Conservation (phyloP, 2,888 invertebrate genomes). For the Pheosia gnoma region DNA sequence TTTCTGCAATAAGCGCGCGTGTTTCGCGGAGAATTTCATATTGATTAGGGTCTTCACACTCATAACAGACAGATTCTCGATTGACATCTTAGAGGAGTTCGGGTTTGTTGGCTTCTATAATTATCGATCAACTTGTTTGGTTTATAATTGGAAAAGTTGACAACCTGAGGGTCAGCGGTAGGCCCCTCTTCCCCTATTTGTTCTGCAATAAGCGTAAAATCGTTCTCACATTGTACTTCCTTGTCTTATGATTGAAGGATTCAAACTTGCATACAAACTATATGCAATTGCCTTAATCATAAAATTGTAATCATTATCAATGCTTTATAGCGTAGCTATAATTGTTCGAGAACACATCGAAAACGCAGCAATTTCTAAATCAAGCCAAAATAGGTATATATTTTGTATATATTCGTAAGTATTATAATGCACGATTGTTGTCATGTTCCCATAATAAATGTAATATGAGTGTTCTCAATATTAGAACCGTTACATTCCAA, state of each 20-base stretch:
- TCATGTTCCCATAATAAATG: conserved; percentile 57
- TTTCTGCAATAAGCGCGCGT: conserved; percentile 13
- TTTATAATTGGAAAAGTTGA: too few species aligned
- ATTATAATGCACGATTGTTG: conserved; percentile 30
- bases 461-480: conserved; percentile 53
- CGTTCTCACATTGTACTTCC: background rate
- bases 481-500: conserved; percentile 53
- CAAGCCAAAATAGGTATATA: background rate
- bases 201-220: background rate
- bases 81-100: too few species aligned
- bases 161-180: too few species aligned
- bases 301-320: background rate
- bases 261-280: background rate
- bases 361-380: background rate
- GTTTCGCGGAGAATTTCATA: too few species aligned
- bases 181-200: too few species aligned
- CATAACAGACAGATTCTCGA: too few species aligned
- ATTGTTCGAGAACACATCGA: background rate
- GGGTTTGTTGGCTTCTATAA: too few species aligned
- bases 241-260: background rate
- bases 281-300: background rate
- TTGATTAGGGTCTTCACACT: too few species aligned
- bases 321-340: background rate
- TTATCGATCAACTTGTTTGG: too few species aligned
- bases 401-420: background rate